Evolutionary conservation across 2,113 vertebrate species (phyloP), one percentile per base, ranked within the genome.

Genomic region (Chaetorhynchus papuensis): DNA sequence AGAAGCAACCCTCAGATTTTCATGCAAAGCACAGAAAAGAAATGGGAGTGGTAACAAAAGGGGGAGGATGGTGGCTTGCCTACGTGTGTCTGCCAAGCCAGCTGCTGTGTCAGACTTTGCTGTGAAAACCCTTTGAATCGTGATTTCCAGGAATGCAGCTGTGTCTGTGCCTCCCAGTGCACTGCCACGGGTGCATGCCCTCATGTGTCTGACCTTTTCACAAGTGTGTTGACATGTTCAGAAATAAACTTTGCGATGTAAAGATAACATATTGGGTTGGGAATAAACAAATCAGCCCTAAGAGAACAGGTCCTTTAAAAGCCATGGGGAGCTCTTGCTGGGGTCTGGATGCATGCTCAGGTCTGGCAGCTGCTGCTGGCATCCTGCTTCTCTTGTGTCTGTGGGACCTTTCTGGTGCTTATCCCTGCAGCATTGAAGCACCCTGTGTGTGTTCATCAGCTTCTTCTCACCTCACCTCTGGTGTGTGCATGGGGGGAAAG

Each of bases 131-230:
- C 80, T 72, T 37, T 2, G 30, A 56, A 70, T 33, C 0, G 1
- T 44, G 24, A 56, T 84, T 85, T 94, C 92, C 91, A 92, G 90
- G 94, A 97, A 96, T 75, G 76, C 56, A 35, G 41, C 82, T 82
- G 75, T 76, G 79, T 57, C 92, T 72, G 81, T 35, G 37, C 42
- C 80, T 77, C 20, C 22, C 70, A 37, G 74, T 50, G 68, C 83
- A 61, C 22, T 22, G 24, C 12, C 39, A 39, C 1, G 30, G 79
- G 31, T 39, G 74, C 28, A 20, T 92, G 57, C 61, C 92, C 71
- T 97, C 97, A 97, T 84, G 44, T 97, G 97, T 95, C 96, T 84
- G 96, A 98, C 97, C 97, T 98, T 98, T 97, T 98, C 97, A 97
- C 84, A 96, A 94, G 69, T 83, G 85, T 93, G 95, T 96, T 97